Evolutionary conservation across 2,113 vertebrate species (phyloP).

Genomic region (Labeo catla): DNA sequence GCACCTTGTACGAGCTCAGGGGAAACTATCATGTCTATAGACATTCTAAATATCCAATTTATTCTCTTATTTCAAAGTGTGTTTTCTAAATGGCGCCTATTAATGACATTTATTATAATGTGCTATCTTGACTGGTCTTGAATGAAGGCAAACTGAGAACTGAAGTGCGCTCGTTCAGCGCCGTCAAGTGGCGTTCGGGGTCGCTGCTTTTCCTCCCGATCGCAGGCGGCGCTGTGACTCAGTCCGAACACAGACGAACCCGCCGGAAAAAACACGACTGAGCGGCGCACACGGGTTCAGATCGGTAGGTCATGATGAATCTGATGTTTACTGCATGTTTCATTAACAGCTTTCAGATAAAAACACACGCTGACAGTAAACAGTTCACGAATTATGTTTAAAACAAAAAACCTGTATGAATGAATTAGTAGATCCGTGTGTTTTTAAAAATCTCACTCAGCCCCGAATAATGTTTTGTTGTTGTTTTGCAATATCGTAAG

Average conservation of each 20-base stretch:
- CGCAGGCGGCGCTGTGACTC: slow-evolving; percentile 3
- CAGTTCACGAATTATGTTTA: not conserved
- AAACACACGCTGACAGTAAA: not conserved
- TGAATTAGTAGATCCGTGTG: not conserved
- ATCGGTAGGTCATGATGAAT: not conserved
- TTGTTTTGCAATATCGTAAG: no score
- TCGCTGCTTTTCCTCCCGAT: not conserved
- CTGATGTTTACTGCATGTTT: not conserved
- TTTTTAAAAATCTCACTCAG: not conserved
- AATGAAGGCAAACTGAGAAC: no score
- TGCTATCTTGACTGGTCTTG: no score
- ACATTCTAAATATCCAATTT: no score
- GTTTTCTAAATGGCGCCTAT: no score
- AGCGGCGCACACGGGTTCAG: not conserved
- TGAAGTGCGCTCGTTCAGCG: not conserved
- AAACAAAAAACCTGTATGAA: not conserved
- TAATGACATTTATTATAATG: no score
- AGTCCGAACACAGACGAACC: not conserved
- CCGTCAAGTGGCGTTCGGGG: not conserved
- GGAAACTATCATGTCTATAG: no score
- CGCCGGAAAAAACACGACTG: not conserved
- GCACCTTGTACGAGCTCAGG: no score
- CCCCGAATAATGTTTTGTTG: not conserved
- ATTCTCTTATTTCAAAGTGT: no score
- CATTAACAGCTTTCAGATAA: not conserved